Evolutionary conservation across 2,797 vertebrate species (phyloP).

Genomic region (Pelochelys cantorii): DNA sequence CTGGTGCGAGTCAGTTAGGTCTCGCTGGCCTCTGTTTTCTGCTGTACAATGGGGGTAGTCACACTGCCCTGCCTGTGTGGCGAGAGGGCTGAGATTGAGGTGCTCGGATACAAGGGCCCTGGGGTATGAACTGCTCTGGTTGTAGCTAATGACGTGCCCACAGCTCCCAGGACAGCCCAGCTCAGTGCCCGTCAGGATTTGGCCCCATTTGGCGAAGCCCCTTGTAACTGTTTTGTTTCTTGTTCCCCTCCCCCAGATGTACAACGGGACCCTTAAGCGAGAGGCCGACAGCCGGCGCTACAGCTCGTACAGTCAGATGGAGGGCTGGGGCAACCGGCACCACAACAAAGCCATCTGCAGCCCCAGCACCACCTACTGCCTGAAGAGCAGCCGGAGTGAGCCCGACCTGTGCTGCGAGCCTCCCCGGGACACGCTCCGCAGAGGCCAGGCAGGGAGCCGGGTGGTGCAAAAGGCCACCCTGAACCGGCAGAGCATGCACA

Average conservation of each 20-base stretch:
- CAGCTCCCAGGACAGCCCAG: neutral
- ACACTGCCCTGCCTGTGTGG: neutral
- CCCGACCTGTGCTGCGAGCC: constrained; percentile 83
- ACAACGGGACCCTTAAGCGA: constrained; percentile 84
- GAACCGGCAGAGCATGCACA: constrained; percentile 83
- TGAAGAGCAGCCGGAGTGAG: constrained; percentile 85
- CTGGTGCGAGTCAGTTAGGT: neutral
- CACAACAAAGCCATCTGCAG: constrained; percentile 70
- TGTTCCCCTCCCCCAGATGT: constrained; percentile 67
- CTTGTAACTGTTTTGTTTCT: neutral
- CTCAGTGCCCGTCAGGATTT: neutral
- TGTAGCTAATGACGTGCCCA: neutral
- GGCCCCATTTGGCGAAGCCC: neutral
- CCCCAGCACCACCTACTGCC: constrained; percentile 81
- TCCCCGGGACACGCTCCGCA: constrained; percentile 76
- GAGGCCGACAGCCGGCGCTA: constrained; percentile 79
- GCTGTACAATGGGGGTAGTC: neutral
- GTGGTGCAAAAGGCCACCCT: constrained; percentile 74
- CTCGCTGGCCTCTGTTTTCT: neutral
- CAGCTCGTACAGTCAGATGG: constrained; percentile 87
- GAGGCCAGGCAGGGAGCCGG: constrained; percentile 68
- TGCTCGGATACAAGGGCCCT: neutral
- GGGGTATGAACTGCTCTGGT: neutral
- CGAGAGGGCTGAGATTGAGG: neutral
- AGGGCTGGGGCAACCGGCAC: constrained; percentile 77